Evolutionary conservation across 2,888 invertebrate genomes (phyloP), one percentile per base, ranked within the genome.

Genomic region (Rhamphomyia laevipes): DNA sequence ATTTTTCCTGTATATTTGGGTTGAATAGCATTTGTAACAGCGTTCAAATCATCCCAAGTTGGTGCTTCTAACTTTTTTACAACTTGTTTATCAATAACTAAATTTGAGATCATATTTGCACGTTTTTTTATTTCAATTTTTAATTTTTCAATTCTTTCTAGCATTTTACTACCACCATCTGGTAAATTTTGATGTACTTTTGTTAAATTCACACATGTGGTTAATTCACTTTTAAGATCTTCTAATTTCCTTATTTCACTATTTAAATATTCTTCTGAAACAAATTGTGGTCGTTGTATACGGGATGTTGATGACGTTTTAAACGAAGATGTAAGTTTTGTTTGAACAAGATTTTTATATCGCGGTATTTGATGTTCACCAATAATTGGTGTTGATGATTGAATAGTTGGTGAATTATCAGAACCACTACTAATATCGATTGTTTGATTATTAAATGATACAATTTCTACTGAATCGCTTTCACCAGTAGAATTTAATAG

Each of bases 111-210:
- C 56, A 73, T 73, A 43, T 71, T 67, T 2, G 67, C 68, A 56
- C 79, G 76, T 2, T 59, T 59, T 2, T 68, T 62, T 18, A 79
- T 68, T 53, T 74, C 69, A 2, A 55, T 57, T 58, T 75, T 72
- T 21, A 80, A 61, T 1, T 59, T 58, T 0, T 67, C 63, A 18
- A 77, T 73, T 21, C 77, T 74, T 43, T 73, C 64, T 1, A 68
- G 64, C 47, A 85, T 66, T 59, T 74, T 75, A 17, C 65, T 62
- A 0, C 85, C 85, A n/a, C 77, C 74, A 59, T 85, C 85, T 0
- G 82, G 82, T 7, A 85, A 65, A 51, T 59, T 66, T 21, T 56
- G 52, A 0, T 61, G 59, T 4, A 67, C 54, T 50, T 60, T 64
- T 4, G 57, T 50, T 7, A 70, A 57, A 31, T 58, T 63, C 44